These are phyloP conservation scores for Orthonevra nobilis DNA, from an alignment of 2,888 invertebrate species.

Conservation along the genomic window DNA sequence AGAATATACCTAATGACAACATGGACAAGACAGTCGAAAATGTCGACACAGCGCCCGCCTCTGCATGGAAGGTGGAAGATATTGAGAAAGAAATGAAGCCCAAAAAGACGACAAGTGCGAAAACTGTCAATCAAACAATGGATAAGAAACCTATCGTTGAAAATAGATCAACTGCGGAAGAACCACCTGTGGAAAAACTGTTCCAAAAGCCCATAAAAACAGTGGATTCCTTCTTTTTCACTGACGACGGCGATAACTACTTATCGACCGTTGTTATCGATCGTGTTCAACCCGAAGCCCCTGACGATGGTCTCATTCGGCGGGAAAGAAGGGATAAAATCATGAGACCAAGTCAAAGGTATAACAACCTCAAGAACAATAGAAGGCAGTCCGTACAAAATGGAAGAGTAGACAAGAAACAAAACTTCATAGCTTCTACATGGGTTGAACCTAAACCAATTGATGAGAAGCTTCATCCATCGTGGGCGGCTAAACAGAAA, in stretches of 20 bases:
- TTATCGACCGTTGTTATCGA: slow-evolving; percentile 75
- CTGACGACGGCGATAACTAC: slow-evolving; percentile 77
- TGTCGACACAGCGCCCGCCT: neutral
- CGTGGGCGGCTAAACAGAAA: slow-evolving; percentile 71
- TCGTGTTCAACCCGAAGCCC: slow-evolving; percentile 48
- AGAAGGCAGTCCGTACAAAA: slow-evolving; percentile 2
- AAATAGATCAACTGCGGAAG: neutral
- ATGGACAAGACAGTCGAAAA: neutral
- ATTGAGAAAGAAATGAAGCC: neutral
- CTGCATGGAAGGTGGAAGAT: slow-evolving; percentile 43
- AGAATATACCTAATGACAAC: slow-evolving; percentile 66
- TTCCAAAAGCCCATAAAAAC: slow-evolving; percentile 18
- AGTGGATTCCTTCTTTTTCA: slow-evolving; percentile 78
- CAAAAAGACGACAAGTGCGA: neutral
- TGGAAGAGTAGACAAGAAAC: slow-evolving; percentile 1
- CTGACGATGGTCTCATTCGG: slow-evolving; percentile 58
- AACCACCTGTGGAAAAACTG: no score
- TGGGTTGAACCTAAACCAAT: neutral
- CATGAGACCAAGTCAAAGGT: slow-evolving; percentile 30
- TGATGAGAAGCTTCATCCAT: slow-evolving; percentile 63
- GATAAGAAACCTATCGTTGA: slow-evolving; percentile 59
- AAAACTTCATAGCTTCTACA: neutral
- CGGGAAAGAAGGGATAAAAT: slow-evolving; percentile 50
- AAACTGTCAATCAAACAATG: neutral
- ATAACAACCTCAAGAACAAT: slow-evolving; percentile 9